phyloP scores from a whole-genome alignment of 2,888 invertebrate genomes.

The Cephus pulcher region DNA sequence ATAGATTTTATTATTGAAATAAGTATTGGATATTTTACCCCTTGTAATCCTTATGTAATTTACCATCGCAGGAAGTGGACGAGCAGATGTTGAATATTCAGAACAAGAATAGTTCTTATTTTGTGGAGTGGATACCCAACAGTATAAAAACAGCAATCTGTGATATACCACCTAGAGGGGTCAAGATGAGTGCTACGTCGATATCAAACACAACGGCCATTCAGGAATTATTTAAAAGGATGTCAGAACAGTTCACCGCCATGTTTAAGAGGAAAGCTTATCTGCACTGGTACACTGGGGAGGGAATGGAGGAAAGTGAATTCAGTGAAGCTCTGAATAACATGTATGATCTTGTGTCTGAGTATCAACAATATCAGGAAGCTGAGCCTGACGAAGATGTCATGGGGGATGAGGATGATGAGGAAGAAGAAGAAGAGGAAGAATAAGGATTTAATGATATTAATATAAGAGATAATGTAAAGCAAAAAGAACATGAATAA shows the following conservation, averaged over 20 bases:
- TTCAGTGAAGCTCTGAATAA: conserved; percentile 97
- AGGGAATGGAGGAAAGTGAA: conserved; percentile 98
- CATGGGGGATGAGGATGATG: conserved; percentile 22
- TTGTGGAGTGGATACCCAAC: conserved; percentile 83
- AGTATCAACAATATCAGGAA: conserved; percentile 95
- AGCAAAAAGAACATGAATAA: not conserved
- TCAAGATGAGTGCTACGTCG: conserved; percentile 91
- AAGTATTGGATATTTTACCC: not conserved
- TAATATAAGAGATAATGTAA: conserved; percentile 1
- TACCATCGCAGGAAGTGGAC: conserved; percentile 69
- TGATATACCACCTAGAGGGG: conserved; percentile 80
- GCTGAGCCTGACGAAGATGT: conserved; percentile 87
- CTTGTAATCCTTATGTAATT: not conserved
- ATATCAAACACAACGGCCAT: conserved; percentile 90
- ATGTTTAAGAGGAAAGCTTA: conserved; percentile 98
- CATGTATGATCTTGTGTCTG: conserved; percentile 91
- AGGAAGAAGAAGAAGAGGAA: conserved; percentile 25
- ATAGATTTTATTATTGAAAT: conserved; percentile 16
- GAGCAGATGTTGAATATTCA: conserved; percentile 79
- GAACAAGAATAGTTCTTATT: conserved; percentile 74
- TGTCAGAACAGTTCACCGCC: conserved; percentile 88
- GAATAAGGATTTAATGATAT: conserved; percentile 14
- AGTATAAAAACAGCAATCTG: conserved; percentile 85
- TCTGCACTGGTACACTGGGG: conserved; percentile 97
- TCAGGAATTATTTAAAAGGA: conserved; percentile 90